Evolutionary conservation across 2,113 vertebrate species (phyloP).

Genomic region (Chunga burmeisteri): DNA sequence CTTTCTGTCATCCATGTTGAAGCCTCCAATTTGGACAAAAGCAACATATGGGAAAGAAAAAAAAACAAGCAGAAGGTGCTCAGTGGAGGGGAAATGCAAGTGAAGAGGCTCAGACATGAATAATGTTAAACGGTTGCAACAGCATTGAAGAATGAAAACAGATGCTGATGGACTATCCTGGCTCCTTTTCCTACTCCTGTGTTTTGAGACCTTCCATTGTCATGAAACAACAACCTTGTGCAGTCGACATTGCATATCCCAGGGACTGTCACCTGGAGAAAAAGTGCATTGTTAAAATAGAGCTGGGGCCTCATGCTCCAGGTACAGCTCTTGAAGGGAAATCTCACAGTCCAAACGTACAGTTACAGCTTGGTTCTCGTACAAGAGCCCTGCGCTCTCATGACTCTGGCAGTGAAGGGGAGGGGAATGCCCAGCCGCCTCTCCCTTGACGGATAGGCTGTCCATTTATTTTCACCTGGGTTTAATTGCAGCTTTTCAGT

Average conservation of each 20-base stretch:
- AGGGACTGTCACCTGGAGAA: not conserved
- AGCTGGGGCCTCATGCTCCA: not conserved
- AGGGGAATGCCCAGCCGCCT: not conserved
- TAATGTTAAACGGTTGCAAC: not conserved
- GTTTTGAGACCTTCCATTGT: not conserved
- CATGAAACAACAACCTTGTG: not conserved
- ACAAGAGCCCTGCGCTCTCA: fast-evolving
- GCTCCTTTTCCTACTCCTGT: not conserved
- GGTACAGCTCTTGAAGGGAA: fast-evolving
- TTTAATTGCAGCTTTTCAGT: not conserved
- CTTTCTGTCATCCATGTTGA: not conserved
- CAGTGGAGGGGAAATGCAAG: not conserved
- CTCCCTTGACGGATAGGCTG: not conserved
- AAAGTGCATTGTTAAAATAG: not conserved
- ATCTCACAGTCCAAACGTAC: not conserved
- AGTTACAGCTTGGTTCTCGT: not conserved
- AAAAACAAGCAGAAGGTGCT: not conserved
- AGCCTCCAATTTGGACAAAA: not conserved
- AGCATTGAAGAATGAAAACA: not conserved
- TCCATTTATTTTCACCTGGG: not conserved
- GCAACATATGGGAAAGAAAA: fast-evolving
- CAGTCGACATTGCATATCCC: not conserved
- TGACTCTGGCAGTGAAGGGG: fast-evolving
- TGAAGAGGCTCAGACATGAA: not conserved
- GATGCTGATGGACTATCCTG: not conserved